These are phyloP conservation scores for Carettochelys insculpta DNA, from an alignment of 2,113 vertebrate genomes.

Conservation along the genomic window DNA sequence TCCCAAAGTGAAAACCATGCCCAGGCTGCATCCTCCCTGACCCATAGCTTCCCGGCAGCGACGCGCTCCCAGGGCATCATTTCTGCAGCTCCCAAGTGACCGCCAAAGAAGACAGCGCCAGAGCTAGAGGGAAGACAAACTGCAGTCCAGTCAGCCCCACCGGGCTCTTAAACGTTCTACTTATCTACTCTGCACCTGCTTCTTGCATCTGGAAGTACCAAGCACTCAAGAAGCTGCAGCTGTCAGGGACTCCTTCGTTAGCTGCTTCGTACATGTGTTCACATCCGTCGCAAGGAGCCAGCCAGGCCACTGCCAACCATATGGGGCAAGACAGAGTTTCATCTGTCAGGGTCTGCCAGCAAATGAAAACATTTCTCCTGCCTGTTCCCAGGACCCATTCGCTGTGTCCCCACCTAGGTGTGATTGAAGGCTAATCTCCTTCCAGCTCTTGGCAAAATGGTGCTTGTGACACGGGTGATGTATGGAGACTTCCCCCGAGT, in stretches of 20 bases:
- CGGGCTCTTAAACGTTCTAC: neutral
- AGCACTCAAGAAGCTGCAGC: neutral
- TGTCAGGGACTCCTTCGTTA: neutral
- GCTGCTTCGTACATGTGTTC: neutral
- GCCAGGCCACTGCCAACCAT: neutral
- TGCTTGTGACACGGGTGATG: slow-evolving; percentile 39
- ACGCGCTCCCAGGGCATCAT: too few relatives aligned
- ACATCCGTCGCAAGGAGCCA: neutral
- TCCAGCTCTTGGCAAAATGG: slow-evolving; percentile 45
- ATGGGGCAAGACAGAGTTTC: neutral
- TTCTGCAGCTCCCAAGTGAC: neutral
- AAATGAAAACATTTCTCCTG: slow-evolving; percentile 66
- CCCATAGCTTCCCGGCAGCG: neutral
- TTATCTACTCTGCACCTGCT: slow-evolving; percentile 30
- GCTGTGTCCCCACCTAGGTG: neutral
- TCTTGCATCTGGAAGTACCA: slow-evolving; percentile 43
- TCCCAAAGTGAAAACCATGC: neutral
- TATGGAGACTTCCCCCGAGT: slow-evolving; percentile 28
- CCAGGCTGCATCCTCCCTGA: neutral
- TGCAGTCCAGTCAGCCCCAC: neutral
- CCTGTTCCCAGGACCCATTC: slow-evolving; percentile 33
- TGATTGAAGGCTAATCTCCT: slow-evolving; percentile 67
- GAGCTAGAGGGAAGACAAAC: neutral
- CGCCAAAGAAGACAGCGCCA: too few relatives aligned
- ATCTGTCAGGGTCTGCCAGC: slow-evolving; percentile 53